Conservation (phyloP, 2,113 vertebrate genomes). For the Phycodurus eques region DNA sequence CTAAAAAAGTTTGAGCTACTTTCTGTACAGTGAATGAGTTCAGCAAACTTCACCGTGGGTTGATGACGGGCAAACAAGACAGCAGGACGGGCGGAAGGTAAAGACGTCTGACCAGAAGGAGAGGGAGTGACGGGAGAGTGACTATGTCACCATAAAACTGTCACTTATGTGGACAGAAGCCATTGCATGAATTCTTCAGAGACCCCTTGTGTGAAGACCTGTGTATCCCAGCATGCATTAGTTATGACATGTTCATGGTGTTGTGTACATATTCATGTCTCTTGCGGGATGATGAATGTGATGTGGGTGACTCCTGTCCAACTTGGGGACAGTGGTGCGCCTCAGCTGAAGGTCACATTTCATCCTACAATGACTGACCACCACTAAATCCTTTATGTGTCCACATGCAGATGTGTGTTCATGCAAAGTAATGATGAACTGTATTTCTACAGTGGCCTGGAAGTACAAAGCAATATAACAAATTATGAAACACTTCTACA, state of each 20-base stretch:
- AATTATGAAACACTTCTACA: no score
- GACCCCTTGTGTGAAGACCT: slow-evolving; percentile 30
- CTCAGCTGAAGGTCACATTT: slow-evolving; percentile 67
- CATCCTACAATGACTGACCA: slow-evolving; percentile 45
- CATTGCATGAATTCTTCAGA: slow-evolving; percentile 46
- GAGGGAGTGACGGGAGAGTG: slow-evolving; percentile 39
- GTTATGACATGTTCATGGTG: slow-evolving; percentile 28
- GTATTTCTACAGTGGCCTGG: slow-evolving; percentile 11
- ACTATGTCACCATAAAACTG: slow-evolving; percentile 64
- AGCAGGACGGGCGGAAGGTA: slow-evolving; percentile 23
- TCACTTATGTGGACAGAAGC: slow-evolving; percentile 57
- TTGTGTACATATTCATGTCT: slow-evolving; percentile 20
- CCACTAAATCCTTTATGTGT: slow-evolving; percentile 18
- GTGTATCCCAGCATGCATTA: slow-evolving; percentile 22
- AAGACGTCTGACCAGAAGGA: slow-evolving; percentile 52
- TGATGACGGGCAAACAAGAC: slow-evolving; percentile 43
- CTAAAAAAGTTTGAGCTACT: slow-evolving; percentile 54
- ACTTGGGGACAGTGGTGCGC: slow-evolving; percentile 55
- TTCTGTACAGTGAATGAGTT: slow-evolving; percentile 15
- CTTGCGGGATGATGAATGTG: slow-evolving; percentile 67
- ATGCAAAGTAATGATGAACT: slow-evolving; percentile 22
- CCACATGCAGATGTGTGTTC: slow-evolving; percentile 6
- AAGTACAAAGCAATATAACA: no score
- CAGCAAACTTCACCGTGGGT: slow-evolving; percentile 30
- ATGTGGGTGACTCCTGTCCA: slow-evolving; percentile 50